These are phyloP conservation scores for Venturia canescens DNA, from an alignment of 1,140 invertebrate species.

Conservation along the genomic window DNA sequence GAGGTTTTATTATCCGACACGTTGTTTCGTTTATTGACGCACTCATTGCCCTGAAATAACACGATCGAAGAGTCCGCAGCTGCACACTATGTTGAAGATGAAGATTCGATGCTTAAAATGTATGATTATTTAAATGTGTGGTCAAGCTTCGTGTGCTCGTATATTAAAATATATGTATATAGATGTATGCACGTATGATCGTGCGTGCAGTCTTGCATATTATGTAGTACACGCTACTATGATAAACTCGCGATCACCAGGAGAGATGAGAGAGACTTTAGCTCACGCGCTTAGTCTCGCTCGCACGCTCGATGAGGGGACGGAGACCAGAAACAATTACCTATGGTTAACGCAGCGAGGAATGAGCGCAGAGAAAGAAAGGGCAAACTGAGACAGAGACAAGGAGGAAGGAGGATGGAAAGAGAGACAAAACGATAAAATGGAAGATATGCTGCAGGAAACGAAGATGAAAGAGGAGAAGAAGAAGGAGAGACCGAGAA, in stretches of 20 bases:
- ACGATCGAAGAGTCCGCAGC: no score
- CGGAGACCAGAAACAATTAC: slow-evolving; percentile 56
- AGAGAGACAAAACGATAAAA: slow-evolving; percentile 10
- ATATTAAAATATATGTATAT: neutral
- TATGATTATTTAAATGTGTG: no score
- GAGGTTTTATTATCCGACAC: no score
- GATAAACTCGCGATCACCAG: slow-evolving; percentile 48
- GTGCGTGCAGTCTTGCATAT: slow-evolving; percentile 46
- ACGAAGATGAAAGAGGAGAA: neutral
- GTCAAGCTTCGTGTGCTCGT: no score
- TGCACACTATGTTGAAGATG: no score
- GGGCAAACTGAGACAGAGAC: neutral
- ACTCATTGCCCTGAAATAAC: no score
- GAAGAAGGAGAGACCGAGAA: slow-evolving; percentile 25
- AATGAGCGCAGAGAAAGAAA: slow-evolving; percentile 26
- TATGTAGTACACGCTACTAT: slow-evolving; percentile 56
- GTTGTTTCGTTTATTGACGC: no score
- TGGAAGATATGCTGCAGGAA: slow-evolving; percentile 12
- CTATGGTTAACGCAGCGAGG: slow-evolving; percentile 50
- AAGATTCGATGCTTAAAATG: no score
- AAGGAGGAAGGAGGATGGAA: neutral
- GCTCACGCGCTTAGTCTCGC: slow-evolving; percentile 28
- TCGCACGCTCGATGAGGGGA: slow-evolving; percentile 8
- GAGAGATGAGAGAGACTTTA: slow-evolving; percentile 28
- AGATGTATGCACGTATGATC: neutral